Evolutionary conservation across 2,888 invertebrate species (phyloP).

Genomic region (Fabriciana adippe): DNA sequence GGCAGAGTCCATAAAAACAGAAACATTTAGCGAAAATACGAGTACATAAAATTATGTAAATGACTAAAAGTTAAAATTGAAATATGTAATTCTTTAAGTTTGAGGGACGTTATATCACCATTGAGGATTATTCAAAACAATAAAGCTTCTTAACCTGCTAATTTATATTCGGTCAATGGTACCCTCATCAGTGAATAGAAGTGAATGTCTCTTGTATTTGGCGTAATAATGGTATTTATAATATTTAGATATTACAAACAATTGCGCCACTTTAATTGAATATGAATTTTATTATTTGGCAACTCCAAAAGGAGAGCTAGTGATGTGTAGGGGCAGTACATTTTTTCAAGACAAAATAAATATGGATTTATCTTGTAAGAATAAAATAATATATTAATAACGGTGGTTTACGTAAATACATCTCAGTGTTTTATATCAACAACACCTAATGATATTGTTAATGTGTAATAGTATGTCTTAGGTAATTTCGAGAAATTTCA

Average conservation of each 20-base stretch:
- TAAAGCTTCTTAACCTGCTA: slow-evolving; percentile 33
- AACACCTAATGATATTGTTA: no score
- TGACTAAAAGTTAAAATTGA: slow-evolving; percentile 19
- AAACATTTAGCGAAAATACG: not conserved
- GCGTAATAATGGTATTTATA: slow-evolving; percentile 31
- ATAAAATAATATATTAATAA: no score
- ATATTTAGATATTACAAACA: slow-evolving; percentile 39
- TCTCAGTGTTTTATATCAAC: no score
- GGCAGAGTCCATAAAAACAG: not conserved
- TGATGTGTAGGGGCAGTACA: slow-evolving; percentile 39
- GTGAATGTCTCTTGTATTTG: slow-evolving; percentile 35
- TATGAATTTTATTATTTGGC: slow-evolving; percentile 52
- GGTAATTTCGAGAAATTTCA: no score
- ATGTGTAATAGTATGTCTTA: no score
- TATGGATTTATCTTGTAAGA: no score
- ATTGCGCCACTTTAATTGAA: slow-evolving; percentile 47
- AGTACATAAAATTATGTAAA: slow-evolving; percentile 17
- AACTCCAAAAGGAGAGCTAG: slow-evolving; percentile 47
- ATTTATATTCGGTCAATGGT: slow-evolving; percentile 39
- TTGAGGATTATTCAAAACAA: slow-evolving; percentile 33
- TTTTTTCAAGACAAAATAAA: not conserved
- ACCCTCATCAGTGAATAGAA: slow-evolving; percentile 40
- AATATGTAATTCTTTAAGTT: slow-evolving; percentile 10
- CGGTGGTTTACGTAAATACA: no score
- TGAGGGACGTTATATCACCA: not conserved